A percentile compares a stretch with the other conserved stretches of the same genome.
phyloP scores from a whole-genome alignment of 2,888 invertebrate genomes.

The Helleia helle region DNA sequence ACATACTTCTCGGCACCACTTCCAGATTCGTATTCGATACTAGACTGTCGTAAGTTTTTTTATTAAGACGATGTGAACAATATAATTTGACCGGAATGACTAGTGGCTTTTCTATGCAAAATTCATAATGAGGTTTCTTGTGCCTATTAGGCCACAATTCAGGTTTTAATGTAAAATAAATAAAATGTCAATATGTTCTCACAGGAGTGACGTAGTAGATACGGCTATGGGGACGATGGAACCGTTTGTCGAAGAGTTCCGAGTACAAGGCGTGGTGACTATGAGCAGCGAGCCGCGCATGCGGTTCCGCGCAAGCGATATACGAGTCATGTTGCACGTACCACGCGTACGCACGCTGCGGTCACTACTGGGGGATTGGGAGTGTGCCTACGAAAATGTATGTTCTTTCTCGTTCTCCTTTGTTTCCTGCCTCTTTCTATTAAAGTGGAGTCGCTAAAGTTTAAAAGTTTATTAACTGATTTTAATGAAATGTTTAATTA shows the following conservation, averaged over 20 bases:
- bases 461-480: too few species aligned
- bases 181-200: too few species aligned
- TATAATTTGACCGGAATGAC: too few species aligned
- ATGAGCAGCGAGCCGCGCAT: conserved; percentile 20
- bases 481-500: too few species aligned
- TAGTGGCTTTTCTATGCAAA: too few species aligned
- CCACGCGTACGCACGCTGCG: conserved; percentile 39
- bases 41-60: conserved; percentile 37
- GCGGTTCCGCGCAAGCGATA: conserved; percentile 27
- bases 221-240: conserved; percentile 49
- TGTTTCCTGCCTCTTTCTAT: too few species aligned
- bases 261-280: conserved; percentile 30
- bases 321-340: conserved; percentile 36
- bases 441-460: too few species aligned
- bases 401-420: neutral
- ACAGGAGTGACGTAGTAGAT: conserved; percentile 56
- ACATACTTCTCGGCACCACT: conserved; percentile 28
- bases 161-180: too few species aligned
- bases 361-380: conserved; percentile 42
- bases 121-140: too few species aligned
- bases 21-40: conserved; percentile 45
- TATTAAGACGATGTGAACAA: too few species aligned
- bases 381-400: conserved; percentile 26
- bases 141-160: too few species aligned
- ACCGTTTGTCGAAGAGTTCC: conserved; percentile 35